These are phyloP conservation scores for Schlechtendalia chinensis DNA, from an alignment of 1,140 invertebrate genomes.

Conservation along the genomic window DNA sequence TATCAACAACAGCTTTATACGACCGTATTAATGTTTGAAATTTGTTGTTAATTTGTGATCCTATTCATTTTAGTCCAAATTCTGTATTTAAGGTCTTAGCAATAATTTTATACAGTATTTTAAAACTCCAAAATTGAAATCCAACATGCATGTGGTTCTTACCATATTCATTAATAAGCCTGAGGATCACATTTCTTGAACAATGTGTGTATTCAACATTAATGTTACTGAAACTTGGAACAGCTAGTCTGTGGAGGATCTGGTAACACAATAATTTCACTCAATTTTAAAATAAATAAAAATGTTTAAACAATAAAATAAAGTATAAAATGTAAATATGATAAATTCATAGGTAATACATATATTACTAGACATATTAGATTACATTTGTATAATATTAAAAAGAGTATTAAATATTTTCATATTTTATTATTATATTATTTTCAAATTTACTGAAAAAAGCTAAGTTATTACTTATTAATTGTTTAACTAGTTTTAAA, in stretches of 20 bases:
- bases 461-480: background rate
- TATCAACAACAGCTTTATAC: slow-evolving; percentile 34
- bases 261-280: background rate
- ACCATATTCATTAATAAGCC: slow-evolving; percentile 5
- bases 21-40: slow-evolving; percentile 24
- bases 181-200: slow-evolving; percentile 16
- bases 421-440: slow-evolving; percentile 10
- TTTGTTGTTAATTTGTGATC: slow-evolving; percentile 18
- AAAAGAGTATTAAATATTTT: background rate
- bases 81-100: background rate
- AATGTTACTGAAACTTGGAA: background rate
- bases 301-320: no score
- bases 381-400: background rate
- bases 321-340: no score
- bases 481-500: no score
- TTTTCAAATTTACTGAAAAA: no score
- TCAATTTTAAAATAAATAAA: no score
- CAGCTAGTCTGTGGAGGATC: slow-evolving; percentile 3
- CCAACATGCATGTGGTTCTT: background rate
- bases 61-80: slow-evolving; percentile 22
- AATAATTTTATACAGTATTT: slow-evolving; percentile 12
- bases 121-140: slow-evolving; percentile 5
- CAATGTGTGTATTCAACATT: slow-evolving; percentile 21
- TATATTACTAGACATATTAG: no score
- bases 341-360: no score